Conservation (phyloP, 1,140 invertebrate species). For the Cataglyphis hispanica region DNA sequence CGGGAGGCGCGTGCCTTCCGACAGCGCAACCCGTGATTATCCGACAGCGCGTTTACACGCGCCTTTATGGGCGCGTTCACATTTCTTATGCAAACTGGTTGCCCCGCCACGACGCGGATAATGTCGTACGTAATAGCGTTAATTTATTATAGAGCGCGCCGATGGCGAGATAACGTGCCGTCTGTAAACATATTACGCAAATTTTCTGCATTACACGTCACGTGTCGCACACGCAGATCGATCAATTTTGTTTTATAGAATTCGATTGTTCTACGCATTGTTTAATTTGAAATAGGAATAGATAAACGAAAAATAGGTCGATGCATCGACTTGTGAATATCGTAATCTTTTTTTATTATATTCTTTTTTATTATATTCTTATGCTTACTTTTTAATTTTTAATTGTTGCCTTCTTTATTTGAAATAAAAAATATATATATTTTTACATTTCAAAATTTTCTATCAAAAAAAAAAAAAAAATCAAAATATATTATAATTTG, state of each 20-base stretch:
- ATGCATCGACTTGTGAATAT: not conserved
- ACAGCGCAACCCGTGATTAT: constrained; percentile 57
- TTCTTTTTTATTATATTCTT: not conserved
- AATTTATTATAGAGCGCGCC: constrained; percentile 62
- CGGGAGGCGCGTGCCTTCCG: constrained; percentile 52
- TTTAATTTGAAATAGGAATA: not conserved
- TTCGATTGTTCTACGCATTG: not conserved
- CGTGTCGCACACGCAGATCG: not conserved
- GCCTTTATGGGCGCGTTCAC: constrained; percentile 60
- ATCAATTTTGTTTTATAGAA: not conserved
- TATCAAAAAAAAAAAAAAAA: not conserved
- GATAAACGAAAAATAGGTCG: not conserved
- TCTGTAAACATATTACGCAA: constrained; percentile 62
- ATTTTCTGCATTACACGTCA: constrained; percentile 8
- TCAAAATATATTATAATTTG: not conserved
- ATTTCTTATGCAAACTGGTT: constrained; percentile 67
- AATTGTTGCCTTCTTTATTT: not conserved
- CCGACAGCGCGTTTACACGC: constrained; percentile 56
- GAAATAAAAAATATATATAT: no score
- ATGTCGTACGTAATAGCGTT: constrained; percentile 48
- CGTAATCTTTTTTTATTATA: not conserved
- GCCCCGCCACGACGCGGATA: constrained; percentile 36
- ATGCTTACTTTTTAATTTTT: not conserved
- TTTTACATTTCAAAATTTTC: not conserved
- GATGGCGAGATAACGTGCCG: constrained; percentile 34